phyloP scores from a whole-genome alignment of 2,113 vertebrate genomes.

The Herpailurus yagouaroundi region DNA sequence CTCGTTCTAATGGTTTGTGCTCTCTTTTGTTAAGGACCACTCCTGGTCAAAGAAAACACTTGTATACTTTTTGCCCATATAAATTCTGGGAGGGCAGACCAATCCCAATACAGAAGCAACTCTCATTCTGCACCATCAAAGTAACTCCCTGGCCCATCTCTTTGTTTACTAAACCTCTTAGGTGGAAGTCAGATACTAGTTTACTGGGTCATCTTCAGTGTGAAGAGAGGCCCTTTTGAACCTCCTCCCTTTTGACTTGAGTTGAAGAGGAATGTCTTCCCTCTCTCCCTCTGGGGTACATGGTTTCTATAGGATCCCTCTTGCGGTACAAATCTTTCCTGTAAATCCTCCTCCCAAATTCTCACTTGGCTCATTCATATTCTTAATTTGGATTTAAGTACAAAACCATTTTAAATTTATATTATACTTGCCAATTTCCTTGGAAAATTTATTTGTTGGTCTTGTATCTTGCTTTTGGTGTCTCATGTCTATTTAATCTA shows the following conservation, averaged over 20 bases:
- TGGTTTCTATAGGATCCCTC: neutral
- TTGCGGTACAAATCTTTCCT: neutral
- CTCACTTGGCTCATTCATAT: neutral
- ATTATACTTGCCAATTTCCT: neutral
- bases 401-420: neutral
- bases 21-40: neutral
- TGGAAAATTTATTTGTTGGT: neutral
- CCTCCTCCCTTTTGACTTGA: neutral
- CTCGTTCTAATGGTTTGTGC: neutral
- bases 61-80: accelerated
- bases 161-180: neutral
- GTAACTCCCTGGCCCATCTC: neutral
- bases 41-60: neutral
- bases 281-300: neutral
- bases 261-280: neutral
- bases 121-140: neutral
- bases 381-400: neutral
- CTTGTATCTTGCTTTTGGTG: neutral
- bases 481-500: neutral
- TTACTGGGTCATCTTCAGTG: neutral
- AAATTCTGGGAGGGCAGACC: neutral
- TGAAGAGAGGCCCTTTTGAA: neutral
- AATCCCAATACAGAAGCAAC: neutral
- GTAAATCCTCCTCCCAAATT: neutral
- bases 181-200: neutral